Base-by-base conservation (phyloP, 2,797 vertebrate genomes). In the Lophius americanus region DNA sequence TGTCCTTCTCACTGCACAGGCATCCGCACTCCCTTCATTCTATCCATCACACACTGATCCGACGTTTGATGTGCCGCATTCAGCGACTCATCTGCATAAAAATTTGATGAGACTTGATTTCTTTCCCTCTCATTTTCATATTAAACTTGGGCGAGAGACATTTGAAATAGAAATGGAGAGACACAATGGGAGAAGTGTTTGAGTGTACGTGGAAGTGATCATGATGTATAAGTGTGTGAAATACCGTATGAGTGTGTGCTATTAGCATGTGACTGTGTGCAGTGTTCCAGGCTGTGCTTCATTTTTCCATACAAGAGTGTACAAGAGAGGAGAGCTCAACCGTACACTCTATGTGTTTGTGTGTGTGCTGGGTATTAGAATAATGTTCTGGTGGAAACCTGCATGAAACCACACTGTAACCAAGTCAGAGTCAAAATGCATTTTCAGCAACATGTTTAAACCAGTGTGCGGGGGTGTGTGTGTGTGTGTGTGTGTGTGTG, bases 311-410 rank as follows among this genome's bases (percentile, higher is more conserved):
- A 12, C 53, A 60, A 6, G 56, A 76, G 78, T 48, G 56, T 73
- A 64, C 70, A 73, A 73, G 46, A 50, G 48, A 70, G 64, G 39
- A 68, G 64, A 65, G 44, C 54, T n/a, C 35, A 71, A 41, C 66
- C 54, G 52, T 64, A 47, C 60, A 10, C 43, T 44, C 10, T 10
- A 51, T 67, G 56, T 62, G 44, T 60, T 49, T 59, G 57, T 56
- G 67, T 70, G 52, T 61, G 55, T 70, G 2, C 53, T 67, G 36
- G 59, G 60, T 72, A 64, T 63, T 57, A 74, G 62, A 75, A 83
- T 77, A 78, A 75, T 71, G 67, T 62, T 23, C 77, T 49, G 66
- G 69, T 85, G 77, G 85, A 84, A 89, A 82, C 61, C 64, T 83
- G 49, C 56, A 54, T 47, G 60, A 80, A 85, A 84, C 84, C 86